Conservation (phyloP, 2,797 vertebrate species). For the Leuciscus waleckii region DNA sequence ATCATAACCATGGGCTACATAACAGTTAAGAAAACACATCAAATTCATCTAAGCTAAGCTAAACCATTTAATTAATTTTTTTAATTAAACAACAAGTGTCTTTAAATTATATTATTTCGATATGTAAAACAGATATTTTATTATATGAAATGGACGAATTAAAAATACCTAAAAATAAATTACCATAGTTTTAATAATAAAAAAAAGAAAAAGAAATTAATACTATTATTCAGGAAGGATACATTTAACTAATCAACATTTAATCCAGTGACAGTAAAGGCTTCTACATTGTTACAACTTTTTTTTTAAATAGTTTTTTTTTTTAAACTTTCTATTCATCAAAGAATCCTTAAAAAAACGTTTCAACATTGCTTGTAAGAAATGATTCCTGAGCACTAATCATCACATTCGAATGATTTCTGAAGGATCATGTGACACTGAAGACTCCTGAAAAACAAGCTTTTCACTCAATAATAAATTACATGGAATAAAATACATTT, state of each 20-base stretch:
- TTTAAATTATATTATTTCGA: not conserved
- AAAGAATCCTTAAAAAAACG: not conserved
- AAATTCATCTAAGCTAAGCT: not conserved
- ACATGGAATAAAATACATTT: not conserved
- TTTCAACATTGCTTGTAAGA: not conserved
- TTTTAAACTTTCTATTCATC: not conserved
- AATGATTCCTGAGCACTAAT: not conserved
- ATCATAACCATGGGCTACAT: not conserved
- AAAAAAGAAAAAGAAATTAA: not conserved
- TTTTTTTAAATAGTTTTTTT: no score
- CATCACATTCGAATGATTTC: not conserved
- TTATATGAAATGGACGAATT: not conserved
- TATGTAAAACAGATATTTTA: not conserved
- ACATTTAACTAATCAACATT: not conserved
- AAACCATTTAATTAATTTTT: not conserved
- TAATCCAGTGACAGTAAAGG: not conserved
- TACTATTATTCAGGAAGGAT: not conserved
- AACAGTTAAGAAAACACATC: constrained; percentile 8
- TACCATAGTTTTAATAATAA: not conserved
- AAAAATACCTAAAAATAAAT: not conserved
- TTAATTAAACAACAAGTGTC: not conserved
- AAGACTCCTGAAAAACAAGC: not conserved
- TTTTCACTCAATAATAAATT: not conserved
- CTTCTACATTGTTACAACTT: not conserved
- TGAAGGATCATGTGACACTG: not conserved